These are phyloP conservation scores for Drosophila nr. perissopoda DNA, from an alignment of 2,888 invertebrate genomes.

Conservation along the genomic window DNA sequence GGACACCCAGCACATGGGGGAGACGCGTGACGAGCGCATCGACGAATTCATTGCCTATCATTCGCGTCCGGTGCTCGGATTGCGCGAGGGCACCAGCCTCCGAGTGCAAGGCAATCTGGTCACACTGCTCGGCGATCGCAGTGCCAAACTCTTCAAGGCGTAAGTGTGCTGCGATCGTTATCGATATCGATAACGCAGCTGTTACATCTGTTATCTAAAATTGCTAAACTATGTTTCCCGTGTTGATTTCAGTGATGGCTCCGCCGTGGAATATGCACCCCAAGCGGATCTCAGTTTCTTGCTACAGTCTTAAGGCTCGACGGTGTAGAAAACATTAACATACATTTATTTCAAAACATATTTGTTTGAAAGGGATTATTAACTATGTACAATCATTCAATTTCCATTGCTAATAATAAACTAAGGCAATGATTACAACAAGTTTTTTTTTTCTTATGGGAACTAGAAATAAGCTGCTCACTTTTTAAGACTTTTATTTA, in stretches of 20 bases:
- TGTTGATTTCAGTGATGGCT: slow-evolving; percentile 86
- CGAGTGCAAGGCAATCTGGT: slow-evolving; percentile 87
- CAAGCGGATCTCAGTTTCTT: slow-evolving; percentile 88
- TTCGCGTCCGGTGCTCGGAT: slow-evolving; percentile 88
- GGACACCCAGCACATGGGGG: slow-evolving; percentile 89
- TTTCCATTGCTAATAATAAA: slow-evolving; percentile 5
- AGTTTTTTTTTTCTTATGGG: neutral
- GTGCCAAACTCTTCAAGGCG: slow-evolving; percentile 89
- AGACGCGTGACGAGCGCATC: slow-evolving; percentile 91
- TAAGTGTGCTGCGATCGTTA: slow-evolving; percentile 83
- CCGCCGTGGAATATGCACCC: slow-evolving; percentile 86
- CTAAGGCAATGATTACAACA: neutral
- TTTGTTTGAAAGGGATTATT: neutral
- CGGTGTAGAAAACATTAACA: slow-evolving; percentile 25
- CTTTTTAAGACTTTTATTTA: neutral
- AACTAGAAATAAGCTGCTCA: neutral
- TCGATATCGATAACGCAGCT: neutral
- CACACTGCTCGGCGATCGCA: slow-evolving; percentile 87
- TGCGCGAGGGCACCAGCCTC: slow-evolving; percentile 90
- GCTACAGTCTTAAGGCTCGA: slow-evolving; percentile 35
- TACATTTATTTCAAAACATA: slow-evolving; percentile 29
- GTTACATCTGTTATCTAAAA: neutral
- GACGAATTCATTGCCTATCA: slow-evolving; percentile 88
- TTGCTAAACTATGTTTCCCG: neutral
- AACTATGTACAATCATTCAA: slow-evolving; percentile 39